These are phyloP conservation scores for Scylla paramamosain DNA, from an alignment of 1,140 invertebrate species.

Conservation along the genomic window DNA sequence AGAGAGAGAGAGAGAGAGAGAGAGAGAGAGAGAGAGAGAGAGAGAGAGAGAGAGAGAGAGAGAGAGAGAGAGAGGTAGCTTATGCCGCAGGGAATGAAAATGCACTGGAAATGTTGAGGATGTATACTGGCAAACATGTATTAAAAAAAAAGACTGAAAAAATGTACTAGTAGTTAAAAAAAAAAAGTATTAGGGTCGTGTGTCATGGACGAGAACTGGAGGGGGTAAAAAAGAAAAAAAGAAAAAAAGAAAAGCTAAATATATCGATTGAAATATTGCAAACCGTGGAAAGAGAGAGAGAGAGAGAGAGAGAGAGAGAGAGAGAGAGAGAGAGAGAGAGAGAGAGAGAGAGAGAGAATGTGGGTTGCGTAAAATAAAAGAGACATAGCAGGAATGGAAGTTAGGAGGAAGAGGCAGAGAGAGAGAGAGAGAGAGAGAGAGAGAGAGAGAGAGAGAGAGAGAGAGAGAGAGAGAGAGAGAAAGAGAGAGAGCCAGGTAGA, in stretches of 20 bases:
- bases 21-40: background rate
- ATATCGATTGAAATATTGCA: too few relatives aligned
- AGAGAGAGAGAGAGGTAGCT: background rate
- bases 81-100: too few relatives aligned
- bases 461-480: conserved; percentile 55
- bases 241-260: too few relatives aligned
- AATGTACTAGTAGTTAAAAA: too few relatives aligned
- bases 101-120: too few relatives aligned
- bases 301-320: conserved; percentile 29
- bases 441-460: conserved; percentile 41
- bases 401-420: background rate
- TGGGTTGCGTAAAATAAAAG: background rate
- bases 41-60: background rate
- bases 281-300: background rate
- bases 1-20: background rate
- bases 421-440: conserved; percentile 23
- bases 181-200: too few relatives aligned
- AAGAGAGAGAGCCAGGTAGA: background rate
- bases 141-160: too few relatives aligned
- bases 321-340: conserved; percentile 29
- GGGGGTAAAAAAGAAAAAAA: too few relatives aligned
- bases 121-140: too few relatives aligned
- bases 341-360: conserved; percentile 19
- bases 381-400: background rate
- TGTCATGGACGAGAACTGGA: too few relatives aligned